A percentile compares a stretch with the other conserved stretches of the same genome.
Conservation (phyloP, 2,113 vertebrate genomes). For the Scophthalmus maximus region DNA sequence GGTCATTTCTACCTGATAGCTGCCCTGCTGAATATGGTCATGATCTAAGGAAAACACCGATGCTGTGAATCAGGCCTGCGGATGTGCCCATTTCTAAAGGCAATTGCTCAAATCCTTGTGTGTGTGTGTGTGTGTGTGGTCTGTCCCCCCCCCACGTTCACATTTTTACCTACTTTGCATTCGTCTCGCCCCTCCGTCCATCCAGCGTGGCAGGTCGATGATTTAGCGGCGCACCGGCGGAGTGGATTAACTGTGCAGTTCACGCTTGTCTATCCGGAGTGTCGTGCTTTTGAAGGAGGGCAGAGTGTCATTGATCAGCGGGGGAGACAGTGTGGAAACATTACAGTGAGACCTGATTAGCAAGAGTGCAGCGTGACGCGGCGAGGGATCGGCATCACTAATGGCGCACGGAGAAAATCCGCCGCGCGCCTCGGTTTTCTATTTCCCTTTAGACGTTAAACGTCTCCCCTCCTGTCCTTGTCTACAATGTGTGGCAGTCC, state of each 20-base stretch:
- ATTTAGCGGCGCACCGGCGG: constrained; percentile 45
- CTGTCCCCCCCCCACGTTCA: constrained; percentile 10
- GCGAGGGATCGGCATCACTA: constrained; percentile 64
- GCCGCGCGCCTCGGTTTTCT: constrained; percentile 34
- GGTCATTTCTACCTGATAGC: not conserved
- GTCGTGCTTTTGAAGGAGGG: constrained; percentile 54
- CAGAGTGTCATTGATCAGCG: constrained; percentile 66
- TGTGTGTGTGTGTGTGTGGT: constrained; percentile 20
- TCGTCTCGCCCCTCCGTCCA: constrained; percentile 3
- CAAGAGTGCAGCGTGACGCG: constrained; percentile 40
- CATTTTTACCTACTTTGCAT: constrained; percentile 17
- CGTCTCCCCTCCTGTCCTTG: constrained; percentile 37
- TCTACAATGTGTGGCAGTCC: constrained; percentile 37
- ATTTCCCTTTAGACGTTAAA: constrained; percentile 44
- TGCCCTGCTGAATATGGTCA: not conserved
- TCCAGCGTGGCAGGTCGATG: constrained; percentile 43
- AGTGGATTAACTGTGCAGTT: constrained; percentile 67
- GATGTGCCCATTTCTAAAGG: not conserved
- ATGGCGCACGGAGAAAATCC: constrained; percentile 60
- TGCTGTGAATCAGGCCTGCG: not conserved
- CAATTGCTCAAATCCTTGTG: not conserved
- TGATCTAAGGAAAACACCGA: constrained; percentile 5
- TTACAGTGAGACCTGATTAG: constrained; percentile 69
- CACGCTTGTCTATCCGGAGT: constrained; percentile 49
- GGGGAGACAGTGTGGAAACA: constrained; percentile 56